These are phyloP conservation scores for Amyelois transitella DNA, from an alignment of 1,140 invertebrate species.

Conservation along the genomic window DNA sequence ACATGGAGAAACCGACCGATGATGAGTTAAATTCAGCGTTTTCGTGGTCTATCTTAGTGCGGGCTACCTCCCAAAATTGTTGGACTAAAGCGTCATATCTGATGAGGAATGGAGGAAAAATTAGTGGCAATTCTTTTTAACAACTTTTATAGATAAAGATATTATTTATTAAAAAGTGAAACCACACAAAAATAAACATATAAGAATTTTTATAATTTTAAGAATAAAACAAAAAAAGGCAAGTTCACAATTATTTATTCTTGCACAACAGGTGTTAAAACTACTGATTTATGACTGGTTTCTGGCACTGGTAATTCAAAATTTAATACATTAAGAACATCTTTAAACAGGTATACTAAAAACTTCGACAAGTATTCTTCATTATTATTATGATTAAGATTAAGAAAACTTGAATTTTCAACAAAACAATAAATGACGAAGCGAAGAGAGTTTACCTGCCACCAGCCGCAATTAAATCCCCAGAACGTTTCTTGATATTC, in stretches of 20 bases:
- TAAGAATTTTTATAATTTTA: no score
- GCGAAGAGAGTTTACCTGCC: conserved; percentile 33
- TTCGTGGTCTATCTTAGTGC: conserved; percentile 40
- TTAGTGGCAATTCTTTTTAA: no score
- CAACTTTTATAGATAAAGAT: no score
- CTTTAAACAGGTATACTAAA: background rate
- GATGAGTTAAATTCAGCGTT: conserved; percentile 32
- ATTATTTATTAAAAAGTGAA: no score
- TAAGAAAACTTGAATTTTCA: background rate
- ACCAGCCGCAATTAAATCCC: conserved; percentile 50
- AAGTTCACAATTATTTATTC: no score
- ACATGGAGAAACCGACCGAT: conserved; percentile 56
- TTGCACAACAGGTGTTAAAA: background rate
- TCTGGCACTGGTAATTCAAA: no score
- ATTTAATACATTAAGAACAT: background rate
- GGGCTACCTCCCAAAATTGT: conserved; percentile 51
- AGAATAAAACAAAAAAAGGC: no score
- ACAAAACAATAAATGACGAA: background rate
- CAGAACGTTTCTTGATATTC: conserved; percentile 31
- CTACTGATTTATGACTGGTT: background rate
- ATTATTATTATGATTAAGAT: no score
- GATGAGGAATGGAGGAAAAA: conserved; percentile 9
- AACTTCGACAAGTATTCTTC: no score
- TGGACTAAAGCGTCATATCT: conserved; percentile 59
- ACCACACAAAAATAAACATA: no score